Percentiles rank a stretch among this genome's conserved stretches.
phyloP scores from a whole-genome alignment of 2,888 invertebrate species.

The Junonia oenone region DNA sequence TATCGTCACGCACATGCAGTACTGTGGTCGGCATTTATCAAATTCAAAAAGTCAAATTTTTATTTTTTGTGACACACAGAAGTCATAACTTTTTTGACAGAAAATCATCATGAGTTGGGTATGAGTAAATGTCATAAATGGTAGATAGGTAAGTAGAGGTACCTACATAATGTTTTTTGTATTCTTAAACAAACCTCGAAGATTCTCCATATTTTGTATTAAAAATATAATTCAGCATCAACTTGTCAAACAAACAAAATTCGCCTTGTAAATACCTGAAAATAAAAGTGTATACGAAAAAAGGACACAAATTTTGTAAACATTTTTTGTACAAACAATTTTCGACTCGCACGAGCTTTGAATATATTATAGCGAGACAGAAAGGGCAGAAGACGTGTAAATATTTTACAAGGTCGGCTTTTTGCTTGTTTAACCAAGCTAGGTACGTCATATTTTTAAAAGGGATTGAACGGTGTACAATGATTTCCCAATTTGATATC shows the following conservation, averaged over 20 bases:
- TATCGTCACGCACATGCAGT: no score
- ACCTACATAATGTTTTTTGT: no score
- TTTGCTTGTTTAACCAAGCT: constrained; percentile 33
- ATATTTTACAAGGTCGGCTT: constrained; percentile 48
- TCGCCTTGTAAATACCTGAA: constrained; percentile 24
- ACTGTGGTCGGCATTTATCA: no score
- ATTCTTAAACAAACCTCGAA: no score
- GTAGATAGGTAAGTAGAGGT: not conserved
- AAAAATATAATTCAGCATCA: not conserved
- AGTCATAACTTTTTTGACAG: no score
- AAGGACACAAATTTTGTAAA: constrained; percentile 31
- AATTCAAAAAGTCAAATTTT: no score
- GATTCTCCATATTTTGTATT: not conserved
- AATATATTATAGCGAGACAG: constrained; percentile 45
- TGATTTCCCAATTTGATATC: no score
- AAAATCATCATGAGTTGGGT: no score
- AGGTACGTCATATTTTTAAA: constrained; percentile 20
- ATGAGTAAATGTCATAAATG: no score
- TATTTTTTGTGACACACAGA: no score
- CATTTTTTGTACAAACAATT: constrained; percentile 49
- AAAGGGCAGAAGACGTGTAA: constrained; percentile 49
- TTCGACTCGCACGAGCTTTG: constrained; percentile 41
- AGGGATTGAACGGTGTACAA: no score
- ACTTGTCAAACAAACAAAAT: constrained; percentile 10
- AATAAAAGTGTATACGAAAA: constrained; percentile 24